These are phyloP conservation scores for Colossoma macropomum DNA, from an alignment of 2,113 vertebrate species.

Conservation along the genomic window DNA sequence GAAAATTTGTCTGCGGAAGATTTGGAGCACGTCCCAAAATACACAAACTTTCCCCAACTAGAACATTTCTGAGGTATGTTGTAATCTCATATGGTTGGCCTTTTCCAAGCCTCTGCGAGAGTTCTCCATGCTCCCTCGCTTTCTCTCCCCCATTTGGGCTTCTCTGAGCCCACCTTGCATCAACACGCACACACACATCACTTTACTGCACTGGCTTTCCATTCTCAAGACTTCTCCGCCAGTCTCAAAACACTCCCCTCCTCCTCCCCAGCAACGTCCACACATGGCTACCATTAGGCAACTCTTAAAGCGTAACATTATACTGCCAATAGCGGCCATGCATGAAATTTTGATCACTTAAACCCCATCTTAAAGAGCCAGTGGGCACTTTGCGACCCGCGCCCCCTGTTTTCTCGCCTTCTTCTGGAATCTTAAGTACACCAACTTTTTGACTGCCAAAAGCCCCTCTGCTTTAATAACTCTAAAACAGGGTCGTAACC, in stretches of 20 bases:
- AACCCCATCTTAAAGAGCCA: slow-evolving; percentile 79
- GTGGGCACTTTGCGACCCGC: slow-evolving; percentile 66
- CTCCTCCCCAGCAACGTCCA: slow-evolving; percentile 61
- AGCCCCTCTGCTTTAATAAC: slow-evolving; percentile 5
- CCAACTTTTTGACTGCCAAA: neutral
- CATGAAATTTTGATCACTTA: slow-evolving; percentile 78
- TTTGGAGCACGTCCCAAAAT: slow-evolving; percentile 76
- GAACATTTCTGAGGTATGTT: slow-evolving; percentile 77
- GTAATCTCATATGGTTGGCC: slow-evolving; percentile 77
- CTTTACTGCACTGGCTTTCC: slow-evolving; percentile 69
- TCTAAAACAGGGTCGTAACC: neutral
- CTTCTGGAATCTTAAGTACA: slow-evolving; percentile 3
- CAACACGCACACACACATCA: slow-evolving; percentile 53
- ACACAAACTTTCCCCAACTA: slow-evolving; percentile 71
- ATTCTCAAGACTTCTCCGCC: slow-evolving; percentile 57
- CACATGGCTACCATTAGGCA: slow-evolving; percentile 77
- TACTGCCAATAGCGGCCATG: slow-evolving; percentile 71
- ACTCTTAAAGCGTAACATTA: slow-evolving; percentile 76
- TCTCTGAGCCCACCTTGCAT: slow-evolving; percentile 18
- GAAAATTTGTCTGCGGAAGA: slow-evolving; percentile 77
- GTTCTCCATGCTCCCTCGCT: slow-evolving; percentile 45
- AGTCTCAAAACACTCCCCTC: slow-evolving; percentile 65
- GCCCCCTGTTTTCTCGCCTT: slow-evolving; percentile 32
- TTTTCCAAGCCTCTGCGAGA: slow-evolving; percentile 75
- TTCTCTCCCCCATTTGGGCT: slow-evolving; percentile 7